A percentile compares a stretch with the other conserved stretches of the same genome.
Conservation (phyloP, 2,888 invertebrate genomes). For the Agapostemon virescens region DNA sequence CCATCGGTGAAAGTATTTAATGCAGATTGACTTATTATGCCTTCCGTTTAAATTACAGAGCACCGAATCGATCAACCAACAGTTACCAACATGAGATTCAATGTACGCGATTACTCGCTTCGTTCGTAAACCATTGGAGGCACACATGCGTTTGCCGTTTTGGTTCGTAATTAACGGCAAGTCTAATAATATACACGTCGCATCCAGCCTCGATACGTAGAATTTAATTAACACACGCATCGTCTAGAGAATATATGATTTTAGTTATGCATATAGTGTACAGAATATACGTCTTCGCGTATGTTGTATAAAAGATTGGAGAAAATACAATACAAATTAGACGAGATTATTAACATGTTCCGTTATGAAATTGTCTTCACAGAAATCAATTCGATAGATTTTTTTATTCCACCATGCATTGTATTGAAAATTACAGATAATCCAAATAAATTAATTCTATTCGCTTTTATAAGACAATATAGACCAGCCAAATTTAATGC, state of each 20-base stretch:
- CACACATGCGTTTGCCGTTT: neutral
- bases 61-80: constrained; percentile 1
- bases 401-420: too few relatives aligned
- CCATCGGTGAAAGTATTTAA: neutral
- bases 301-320: too few relatives aligned
- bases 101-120: constrained; percentile 9
- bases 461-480: too few relatives aligned
- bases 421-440: too few relatives aligned
- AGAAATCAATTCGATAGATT: too few relatives aligned
- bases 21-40: constrained; percentile 1
- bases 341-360: too few relatives aligned
- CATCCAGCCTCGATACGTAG: neutral
- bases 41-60: constrained; percentile 11
- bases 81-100: constrained; percentile 1
- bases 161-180: neutral
- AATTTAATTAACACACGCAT: neutral
- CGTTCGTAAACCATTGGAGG: neutral
- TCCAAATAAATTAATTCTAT: too few relatives aligned
- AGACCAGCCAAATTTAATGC: too few relatives aligned
- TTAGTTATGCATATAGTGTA: neutral
- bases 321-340: too few relatives aligned
- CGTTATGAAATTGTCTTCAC: too few relatives aligned
- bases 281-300: too few relatives aligned
- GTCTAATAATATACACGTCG: neutral
- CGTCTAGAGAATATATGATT: neutral